A percentile compares a stretch with the other conserved stretches of the same genome.
Conservation (phyloP, 2,888 invertebrate species). For the Molanna angustata region DNA sequence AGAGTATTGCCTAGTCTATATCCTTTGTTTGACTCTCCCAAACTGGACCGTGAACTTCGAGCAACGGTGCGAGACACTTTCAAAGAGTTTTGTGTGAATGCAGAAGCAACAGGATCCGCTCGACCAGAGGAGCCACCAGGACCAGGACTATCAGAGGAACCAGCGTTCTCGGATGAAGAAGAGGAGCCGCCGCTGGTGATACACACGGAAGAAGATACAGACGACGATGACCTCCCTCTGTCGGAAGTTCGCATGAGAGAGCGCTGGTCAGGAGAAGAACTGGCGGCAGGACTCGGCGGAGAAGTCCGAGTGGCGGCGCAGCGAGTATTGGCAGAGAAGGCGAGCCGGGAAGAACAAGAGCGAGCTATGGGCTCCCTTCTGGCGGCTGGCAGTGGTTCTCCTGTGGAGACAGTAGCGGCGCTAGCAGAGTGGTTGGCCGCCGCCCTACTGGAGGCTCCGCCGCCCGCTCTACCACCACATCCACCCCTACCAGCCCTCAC, state of each 20-base stretch:
- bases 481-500: slow-evolving; percentile 58
- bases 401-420: slow-evolving; percentile 49
- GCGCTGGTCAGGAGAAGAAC: slow-evolving; percentile 57
- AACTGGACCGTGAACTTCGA: slow-evolving; percentile 79
- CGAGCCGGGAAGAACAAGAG: slow-evolving; percentile 37
- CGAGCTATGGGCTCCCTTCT: slow-evolving; percentile 45
- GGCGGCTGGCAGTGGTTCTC: slow-evolving; percentile 42
- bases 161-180: slow-evolving; percentile 84
- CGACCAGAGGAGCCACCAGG: slow-evolving; percentile 50
- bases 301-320: slow-evolving; percentile 49
- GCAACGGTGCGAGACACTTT: slow-evolving; percentile 87
- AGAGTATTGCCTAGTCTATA: slow-evolving; percentile 84
- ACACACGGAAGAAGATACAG: slow-evolving; percentile 61
- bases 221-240: slow-evolving; percentile 73
- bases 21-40: slow-evolving; percentile 84
- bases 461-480: slow-evolving; percentile 50
- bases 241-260: slow-evolving; percentile 72
- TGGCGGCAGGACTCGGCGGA: slow-evolving; percentile 50
- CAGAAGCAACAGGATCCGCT: slow-evolving; percentile 50
- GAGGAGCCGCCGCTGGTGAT: slow-evolving; percentile 56
- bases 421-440: slow-evolving; percentile 50
- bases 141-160: slow-evolving; percentile 53
- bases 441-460: slow-evolving; percentile 52
- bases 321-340: slow-evolving; percentile 46
- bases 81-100: slow-evolving; percentile 78